Percentiles rank a stretch among this genome's conserved stretches.
These are phyloP conservation scores for Pseudochirops cupreus DNA, from an alignment of 2,797 vertebrate species.

Conservation along the genomic window DNA sequence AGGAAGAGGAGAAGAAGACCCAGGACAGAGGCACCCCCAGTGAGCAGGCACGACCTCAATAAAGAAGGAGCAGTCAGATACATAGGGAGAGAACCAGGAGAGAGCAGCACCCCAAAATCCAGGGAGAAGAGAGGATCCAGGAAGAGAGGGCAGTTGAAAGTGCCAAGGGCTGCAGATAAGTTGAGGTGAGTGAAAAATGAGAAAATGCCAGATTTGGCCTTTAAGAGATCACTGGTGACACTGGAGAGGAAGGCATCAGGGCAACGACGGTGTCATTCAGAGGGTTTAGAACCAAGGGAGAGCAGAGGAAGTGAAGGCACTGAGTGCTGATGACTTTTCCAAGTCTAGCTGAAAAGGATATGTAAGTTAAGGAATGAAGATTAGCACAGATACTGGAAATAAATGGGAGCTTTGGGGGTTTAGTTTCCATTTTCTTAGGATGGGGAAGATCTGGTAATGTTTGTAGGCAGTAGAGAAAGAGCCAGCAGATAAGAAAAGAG, in stretches of 20 bases:
- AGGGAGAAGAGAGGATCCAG: not conserved
- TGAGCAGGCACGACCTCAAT: not conserved
- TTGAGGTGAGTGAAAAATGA: not conserved
- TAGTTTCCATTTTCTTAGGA: not conserved
- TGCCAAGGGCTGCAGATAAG: not conserved
- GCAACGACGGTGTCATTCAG: accelerated
- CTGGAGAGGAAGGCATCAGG: not conserved
- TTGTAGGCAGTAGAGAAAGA: not conserved
- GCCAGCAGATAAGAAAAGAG: not conserved
- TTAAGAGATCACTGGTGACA: not conserved
- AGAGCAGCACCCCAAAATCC: not conserved
- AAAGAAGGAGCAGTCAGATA: not conserved
- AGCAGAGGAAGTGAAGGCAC: not conserved
- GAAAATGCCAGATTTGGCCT: not conserved
- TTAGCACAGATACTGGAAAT: not conserved
- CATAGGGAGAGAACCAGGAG: not conserved
- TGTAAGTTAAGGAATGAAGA: not conserved
- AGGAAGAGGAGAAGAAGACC: not conserved
- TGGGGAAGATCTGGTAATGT: not conserved
- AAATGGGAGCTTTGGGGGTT: not conserved
- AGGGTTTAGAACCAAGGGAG: not conserved
- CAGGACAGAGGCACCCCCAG: not conserved
- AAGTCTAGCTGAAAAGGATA: slow-evolving; percentile 4
- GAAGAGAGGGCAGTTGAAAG: not conserved
- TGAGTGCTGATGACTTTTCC: not conserved